phyloP scores from a whole-genome alignment of 64 coral and sea anemone genomes.

The Montipora sp. region DNA sequence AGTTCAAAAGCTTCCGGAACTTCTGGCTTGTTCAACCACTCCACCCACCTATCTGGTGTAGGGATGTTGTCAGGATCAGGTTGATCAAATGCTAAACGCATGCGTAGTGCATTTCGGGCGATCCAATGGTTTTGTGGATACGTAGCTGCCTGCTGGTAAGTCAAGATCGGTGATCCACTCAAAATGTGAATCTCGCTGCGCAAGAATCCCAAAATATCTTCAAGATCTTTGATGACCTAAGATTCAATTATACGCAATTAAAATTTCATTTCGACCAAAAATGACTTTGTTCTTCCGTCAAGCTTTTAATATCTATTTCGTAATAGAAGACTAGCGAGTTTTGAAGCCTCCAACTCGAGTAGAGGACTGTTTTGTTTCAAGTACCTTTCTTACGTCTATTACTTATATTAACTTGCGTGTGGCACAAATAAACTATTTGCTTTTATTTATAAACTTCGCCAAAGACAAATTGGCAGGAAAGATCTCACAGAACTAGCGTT shows the following conservation, averaged over 20 bases:
- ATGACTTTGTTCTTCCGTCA: too few species aligned
- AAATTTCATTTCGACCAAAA: too few species aligned
- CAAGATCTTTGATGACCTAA: constrained; percentile 27
- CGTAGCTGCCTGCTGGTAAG: constrained; percentile 42
- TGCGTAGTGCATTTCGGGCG: constrained; percentile 11
- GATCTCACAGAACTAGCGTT: too few species aligned
- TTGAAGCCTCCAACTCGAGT: not conserved
- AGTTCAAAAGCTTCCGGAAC: constrained; percentile 55
- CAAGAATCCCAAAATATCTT: constrained; percentile 55
- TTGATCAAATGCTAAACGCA: constrained; percentile 1
- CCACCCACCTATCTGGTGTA: constrained; percentile 58
- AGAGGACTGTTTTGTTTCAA: too few species aligned
- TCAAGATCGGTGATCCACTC: constrained; percentile 37
- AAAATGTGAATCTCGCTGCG: constrained; percentile 65
- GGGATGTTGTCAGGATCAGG: constrained; percentile 27
- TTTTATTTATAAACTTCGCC: too few species aligned
- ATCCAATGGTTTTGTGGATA: constrained; percentile 52
- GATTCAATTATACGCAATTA: not conserved
- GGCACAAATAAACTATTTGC: too few species aligned
- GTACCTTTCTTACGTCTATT: too few species aligned
- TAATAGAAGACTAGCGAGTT: too few species aligned
- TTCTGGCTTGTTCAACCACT: constrained; percentile 66
- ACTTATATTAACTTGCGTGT: too few species aligned
- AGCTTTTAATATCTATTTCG: too few species aligned
- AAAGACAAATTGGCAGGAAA: too few species aligned